Conservation (phyloP, 2,888 invertebrate genomes). For the Caenorhabditis angaria region DNA sequence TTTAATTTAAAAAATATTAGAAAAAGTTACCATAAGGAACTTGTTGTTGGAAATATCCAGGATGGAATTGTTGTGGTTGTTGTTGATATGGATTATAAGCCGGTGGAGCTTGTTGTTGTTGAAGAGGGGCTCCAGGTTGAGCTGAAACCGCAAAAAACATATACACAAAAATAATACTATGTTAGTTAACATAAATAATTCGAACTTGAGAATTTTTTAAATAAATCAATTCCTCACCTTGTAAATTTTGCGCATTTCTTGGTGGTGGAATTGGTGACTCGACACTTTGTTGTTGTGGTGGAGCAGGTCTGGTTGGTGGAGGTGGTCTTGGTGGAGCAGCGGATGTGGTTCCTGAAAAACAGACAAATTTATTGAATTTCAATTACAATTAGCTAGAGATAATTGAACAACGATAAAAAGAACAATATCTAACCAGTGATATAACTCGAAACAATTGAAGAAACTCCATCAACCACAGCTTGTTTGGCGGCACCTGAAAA, state of each 20-base stretch:
- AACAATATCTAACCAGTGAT: constrained; percentile 8
- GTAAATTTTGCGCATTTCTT: constrained; percentile 51
- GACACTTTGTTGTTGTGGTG: constrained; percentile 14
- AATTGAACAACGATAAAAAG: background rate
- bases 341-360: constrained; percentile 16
- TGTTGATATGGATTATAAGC: constrained; percentile 54
- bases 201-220: background rate
- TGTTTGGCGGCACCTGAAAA: constrained; percentile 37
- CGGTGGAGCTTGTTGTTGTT: constrained; percentile 41
- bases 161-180: constrained; percentile 23
- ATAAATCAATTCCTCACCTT: constrained; percentile 39
- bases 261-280: constrained; percentile 59
- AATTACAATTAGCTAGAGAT: background rate
- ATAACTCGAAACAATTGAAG: constrained; percentile 22
- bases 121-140: constrained; percentile 45
- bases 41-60: constrained; percentile 41
- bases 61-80: constrained; percentile 34
- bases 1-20: constrained; percentile 3
- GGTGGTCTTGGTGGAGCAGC: constrained; percentile 56
- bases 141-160: constrained; percentile 27
- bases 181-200: too few relatives aligned
- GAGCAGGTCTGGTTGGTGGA: constrained; percentile 48
- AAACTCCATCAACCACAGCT: constrained; percentile 39
- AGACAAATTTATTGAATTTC: constrained; percentile 1
- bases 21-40: constrained; percentile 35